Percentiles rank a stretch among this genome's conserved stretches.
Evolutionary conservation across 1,140 invertebrate genomes (phyloP).

Genomic region (Lasioglossum albipes): DNA sequence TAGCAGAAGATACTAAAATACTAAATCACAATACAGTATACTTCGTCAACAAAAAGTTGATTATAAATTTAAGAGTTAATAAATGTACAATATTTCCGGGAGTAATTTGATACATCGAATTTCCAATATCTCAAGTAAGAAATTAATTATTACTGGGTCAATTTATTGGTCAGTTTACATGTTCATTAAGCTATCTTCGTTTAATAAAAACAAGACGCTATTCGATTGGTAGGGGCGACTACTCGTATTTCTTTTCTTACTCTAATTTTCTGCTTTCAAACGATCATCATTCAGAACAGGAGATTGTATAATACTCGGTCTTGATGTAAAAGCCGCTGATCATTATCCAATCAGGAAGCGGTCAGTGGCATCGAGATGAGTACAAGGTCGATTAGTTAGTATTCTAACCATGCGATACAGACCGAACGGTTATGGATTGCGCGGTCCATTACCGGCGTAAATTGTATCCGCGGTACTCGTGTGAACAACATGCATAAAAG

Average conservation of each 20-base stretch:
- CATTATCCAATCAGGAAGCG: neutral
- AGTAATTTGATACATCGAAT: no score
- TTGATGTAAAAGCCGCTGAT: neutral
- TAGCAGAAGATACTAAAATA: no score
- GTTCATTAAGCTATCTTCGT: neutral
- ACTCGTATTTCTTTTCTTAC: no score
- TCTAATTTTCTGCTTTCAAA: neutral
- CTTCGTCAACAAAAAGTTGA: no score
- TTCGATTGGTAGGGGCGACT: no score
- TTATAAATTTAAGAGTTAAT: no score
- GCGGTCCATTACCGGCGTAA: constrained; percentile 10
- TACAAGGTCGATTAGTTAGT: constrained; percentile 21
- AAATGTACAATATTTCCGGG: no score
- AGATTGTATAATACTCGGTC: constrained; percentile 8
- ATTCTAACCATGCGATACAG: neutral
- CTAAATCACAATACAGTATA: no score
- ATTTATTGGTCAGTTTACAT: no score
- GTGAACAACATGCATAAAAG: neutral
- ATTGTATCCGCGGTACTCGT: neutral
- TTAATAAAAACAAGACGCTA: neutral
- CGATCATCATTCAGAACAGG: neutral
- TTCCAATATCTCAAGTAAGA: no score
- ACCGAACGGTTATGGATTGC: neutral
- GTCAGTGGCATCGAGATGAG: neutral
- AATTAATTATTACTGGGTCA: no score